Percentiles rank a stretch among this genome's conserved stretches.
Conservation (phyloP, 2,797 vertebrate species). For the Anas georgica region DNA sequence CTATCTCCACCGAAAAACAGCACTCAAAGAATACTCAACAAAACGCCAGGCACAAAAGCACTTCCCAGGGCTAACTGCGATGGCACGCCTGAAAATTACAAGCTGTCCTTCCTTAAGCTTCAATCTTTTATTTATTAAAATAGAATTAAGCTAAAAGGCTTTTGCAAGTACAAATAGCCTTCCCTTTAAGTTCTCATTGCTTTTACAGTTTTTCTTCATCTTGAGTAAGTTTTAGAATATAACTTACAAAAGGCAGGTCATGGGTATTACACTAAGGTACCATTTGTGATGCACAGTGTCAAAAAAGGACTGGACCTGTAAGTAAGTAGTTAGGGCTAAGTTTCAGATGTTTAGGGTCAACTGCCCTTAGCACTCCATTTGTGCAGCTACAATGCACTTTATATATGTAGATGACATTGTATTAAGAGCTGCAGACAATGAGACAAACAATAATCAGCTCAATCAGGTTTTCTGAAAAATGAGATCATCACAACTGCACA, state of each 20-base stretch:
- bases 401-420: background rate
- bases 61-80: background rate
- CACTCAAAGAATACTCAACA: background rate
- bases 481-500: background rate
- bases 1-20: background rate
- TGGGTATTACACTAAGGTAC: rapidly evolving
- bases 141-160: background rate
- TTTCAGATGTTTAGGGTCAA: background rate
- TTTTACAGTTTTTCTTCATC: background rate
- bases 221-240: background rate
- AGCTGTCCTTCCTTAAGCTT: background rate
- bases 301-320: background rate
- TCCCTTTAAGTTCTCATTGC: background rate
- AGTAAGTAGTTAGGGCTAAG: background rate
- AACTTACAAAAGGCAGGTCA: background rate
- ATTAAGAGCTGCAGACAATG: background rate
- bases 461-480: background rate
- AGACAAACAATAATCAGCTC: background rate
- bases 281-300: background rate
- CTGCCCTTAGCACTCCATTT: background rate
- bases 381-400: background rate
- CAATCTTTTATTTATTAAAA: background rate
- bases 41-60: background rate
- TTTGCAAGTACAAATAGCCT: background rate
- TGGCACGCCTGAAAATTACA: background rate